Evolutionary conservation across 2,113 vertebrate species (phyloP), one percentile per base, ranked within the genome.

Genomic region (Puma concolor): DNA sequence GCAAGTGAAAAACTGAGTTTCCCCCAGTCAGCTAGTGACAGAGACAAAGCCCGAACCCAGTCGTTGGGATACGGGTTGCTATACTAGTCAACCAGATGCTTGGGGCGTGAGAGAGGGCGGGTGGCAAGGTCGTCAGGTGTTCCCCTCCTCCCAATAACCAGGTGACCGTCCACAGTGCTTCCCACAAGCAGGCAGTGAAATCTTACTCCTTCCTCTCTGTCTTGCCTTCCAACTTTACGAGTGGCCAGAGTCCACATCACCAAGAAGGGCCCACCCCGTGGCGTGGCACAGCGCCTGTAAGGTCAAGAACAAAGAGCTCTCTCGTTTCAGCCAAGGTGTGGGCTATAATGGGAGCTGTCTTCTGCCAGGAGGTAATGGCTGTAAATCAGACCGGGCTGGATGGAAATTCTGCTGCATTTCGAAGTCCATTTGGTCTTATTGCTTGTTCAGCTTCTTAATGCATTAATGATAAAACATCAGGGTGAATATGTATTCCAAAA

Each of bases 391-490:
- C 93, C 60, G 3, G 92, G 77, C 80, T 92, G 88, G 67, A 41
- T 82, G 94, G 97, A 98, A 97, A 97, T 88, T 92, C 98, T 95
- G 72, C 97, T 97, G 94, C 82, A 69, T 98, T 98, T 94, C 97
- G 95, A 98, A 98, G 98, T 98, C 98, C 98, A 99, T 99, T 99
- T 99, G 97, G 92, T 96, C 98, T 97, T 98, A 98, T 93, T 99
- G 98, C 98, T 99, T 98, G 98, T 98, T 99, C 99, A 98, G 98
- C 98, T 99, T 89, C 98, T 98, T 98, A 98, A 98, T 98, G 98
- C 98, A 99, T 98, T 98, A 98, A 97, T 97, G 98, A 98, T 98
- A 99, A 98, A 98, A 97, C 71, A 95, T 97, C 95, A 91, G 0
- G 31, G 96, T 85, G 98, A 88, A 98, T 99, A 97, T 1, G 38